Base-by-base conservation (phyloP, 2,113 vertebrate genomes). In the Mastomys natalensis region DNA sequence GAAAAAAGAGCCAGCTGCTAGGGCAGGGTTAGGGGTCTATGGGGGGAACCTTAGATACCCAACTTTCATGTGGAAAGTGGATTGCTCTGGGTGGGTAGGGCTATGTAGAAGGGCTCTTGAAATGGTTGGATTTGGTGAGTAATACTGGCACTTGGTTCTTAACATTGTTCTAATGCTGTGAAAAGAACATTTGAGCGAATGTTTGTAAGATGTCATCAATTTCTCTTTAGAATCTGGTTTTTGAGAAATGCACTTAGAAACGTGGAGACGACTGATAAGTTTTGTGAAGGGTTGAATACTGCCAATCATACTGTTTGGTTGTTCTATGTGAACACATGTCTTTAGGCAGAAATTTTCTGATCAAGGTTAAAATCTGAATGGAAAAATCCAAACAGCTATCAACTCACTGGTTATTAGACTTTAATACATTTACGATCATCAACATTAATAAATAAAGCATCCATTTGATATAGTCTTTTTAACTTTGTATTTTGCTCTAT, bases 211-310 rank as follows among this genome's bases (percentile, higher is more conserved):
- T 84, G 90, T 91, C 96, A 91, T 89, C 66, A 12, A 89, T 94
- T 95, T 95, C 76, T 70, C 72, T 93, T 96, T 68, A 74, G 78
- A 96, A 91, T 92, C 45, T 76, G 26, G n/a, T 68, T 97, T 96
- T 93, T 74, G 66, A 87, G 77, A 91, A 96, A 93, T 15, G 9
- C 55, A 8, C 89, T 97, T 87, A 84, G 90, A 97, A 93, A 93
- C 3, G 85, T 87, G 40, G 84, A 96, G 80, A 80, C 45, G 62
- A 64, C 37, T n/a, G 16, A 77, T 87, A 76, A 78, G 51, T 93
- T 72, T 95, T 87, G 53, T 37, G 76, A 94, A 93, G 95, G 40
- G 21, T 43, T 82, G 90, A 95, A 51, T 77, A 58, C 88, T 40
- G 80, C 90, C 81, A 93, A 7, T 95, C 92, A 89, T 17, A 16